Base-by-base conservation (phyloP, 2,888 invertebrate species). In the Melieria crassipennis region DNA sequence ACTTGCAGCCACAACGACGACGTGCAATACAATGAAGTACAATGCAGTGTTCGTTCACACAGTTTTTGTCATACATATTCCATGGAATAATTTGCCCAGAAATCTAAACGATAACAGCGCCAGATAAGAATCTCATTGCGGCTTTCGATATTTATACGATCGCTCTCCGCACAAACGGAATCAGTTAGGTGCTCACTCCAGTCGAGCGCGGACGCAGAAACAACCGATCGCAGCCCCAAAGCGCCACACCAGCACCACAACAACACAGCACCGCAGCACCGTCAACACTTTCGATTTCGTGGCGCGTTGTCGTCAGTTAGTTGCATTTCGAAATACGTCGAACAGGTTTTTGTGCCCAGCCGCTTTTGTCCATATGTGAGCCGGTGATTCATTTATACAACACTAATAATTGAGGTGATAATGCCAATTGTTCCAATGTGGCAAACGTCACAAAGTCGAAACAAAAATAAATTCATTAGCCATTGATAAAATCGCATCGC, bases 131-230 rank as follows among this genome's bases (percentile, higher is more conserved):
- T 71, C 50, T 66, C 60, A 50, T 48, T 50, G 7, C 30, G 13
- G 46, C 45, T 65, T 58, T 58, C 58, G 45, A 63, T 66, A 70
- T 72, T 67, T 76, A 76, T 75, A 79, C 78, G 79, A 82, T 81
- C 78, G 76, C 70, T 72, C 74, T 73, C 73, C 56, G 75, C 76
- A 75, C 75, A 76, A 75, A 75, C 72, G 74, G 78, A 80, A 77
- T 84, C 82, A 83, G 82, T 83, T 79, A 78, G 76, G 76, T 79
- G 77, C 74, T 78, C 72, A 78, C 78, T 78, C 71, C 77, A 79
- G 78, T 56, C 76, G 77, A 74, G 80, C 76, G 76, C 79, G 78
- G 78, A 81, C 82, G 81, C 70, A 72, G 7, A 43, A 55, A 30
- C 30, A 30, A 30, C 30, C 30, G 30, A 30, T 30, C 30, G 30